Conservation (phyloP, 2,797 vertebrate species). For the Acrocephalus scirpaceus region DNA sequence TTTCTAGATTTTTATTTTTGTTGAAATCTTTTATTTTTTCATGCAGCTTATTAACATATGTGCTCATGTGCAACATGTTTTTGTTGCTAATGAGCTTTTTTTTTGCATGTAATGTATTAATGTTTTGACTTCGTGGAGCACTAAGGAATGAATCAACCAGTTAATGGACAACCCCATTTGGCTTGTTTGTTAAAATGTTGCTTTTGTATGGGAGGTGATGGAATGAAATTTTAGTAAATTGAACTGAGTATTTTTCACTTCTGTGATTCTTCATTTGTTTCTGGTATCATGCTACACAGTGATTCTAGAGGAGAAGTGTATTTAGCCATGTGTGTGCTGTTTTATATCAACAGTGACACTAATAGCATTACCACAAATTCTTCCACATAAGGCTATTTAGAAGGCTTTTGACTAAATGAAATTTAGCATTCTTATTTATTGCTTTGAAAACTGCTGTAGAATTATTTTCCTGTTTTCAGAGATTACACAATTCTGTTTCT, state of each 20-base stretch:
- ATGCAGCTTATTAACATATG: neutral
- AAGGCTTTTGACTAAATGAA: conserved; percentile 22
- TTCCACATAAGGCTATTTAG: neutral
- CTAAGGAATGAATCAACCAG: neutral
- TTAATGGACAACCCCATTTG: neutral
- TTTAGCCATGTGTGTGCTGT: neutral
- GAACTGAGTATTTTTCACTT: neutral
- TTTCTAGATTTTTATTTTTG: neutral
- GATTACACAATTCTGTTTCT: neutral
- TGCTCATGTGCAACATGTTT: neutral
- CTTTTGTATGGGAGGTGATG: neutral
- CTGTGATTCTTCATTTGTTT: neutral
- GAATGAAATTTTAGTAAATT: neutral
- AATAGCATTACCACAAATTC: neutral
- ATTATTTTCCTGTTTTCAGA: neutral
- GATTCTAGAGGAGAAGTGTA: neutral
- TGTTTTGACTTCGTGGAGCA: neutral
- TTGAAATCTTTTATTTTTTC: neutral
- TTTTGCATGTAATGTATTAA: neutral
- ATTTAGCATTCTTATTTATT: conserved; percentile 11
- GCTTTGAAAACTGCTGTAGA: conserved; percentile 12
- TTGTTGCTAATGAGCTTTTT: neutral
- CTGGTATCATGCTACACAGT: neutral
- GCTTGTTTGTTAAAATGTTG: neutral
- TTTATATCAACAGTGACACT: conserved; percentile 33